Evolutionary conservation across 1,140 invertebrate species (phyloP), one percentile per base, ranked within the genome.

Genomic region (Drosophila varians): DNA sequence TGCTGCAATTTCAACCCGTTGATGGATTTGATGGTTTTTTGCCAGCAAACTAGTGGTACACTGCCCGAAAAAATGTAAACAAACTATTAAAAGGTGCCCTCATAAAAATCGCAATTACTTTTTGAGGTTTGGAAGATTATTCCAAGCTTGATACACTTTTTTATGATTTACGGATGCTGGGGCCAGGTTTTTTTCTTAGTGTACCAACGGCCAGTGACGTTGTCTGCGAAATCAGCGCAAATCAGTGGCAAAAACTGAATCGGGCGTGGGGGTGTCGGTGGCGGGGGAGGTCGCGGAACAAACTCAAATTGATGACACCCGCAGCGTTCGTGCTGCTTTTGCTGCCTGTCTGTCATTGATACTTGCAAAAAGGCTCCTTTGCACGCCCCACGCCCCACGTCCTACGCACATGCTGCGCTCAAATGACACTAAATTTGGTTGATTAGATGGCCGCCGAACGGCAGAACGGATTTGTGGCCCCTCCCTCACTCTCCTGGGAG

Each of bases 1-100:
- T 84, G 80, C 69, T 86, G 80, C 80, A 84, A 84, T 84, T 84
- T 84, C 82, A 84, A 80, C 80, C 82, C 80, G 80, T 86, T 84
- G 80, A 84, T 84, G 80, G 80, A 84, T 84, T 84, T 84, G 68
- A 87, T 76, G 73, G 45, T 72, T 72, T 57, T 76, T 73, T 78
- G 57, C 45, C 25, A 58, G 28, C 48, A 36, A 48, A 34, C 23
- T 42, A n/a, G 11, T 31, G 0, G 0, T 19, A 3, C 28, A 66
- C 38, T 45, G 31, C n/a, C n/a, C n/a, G 43, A 40, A 57, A 49
- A 75, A 31, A 7, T 2, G 7, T 18, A 2, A 14, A 40, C 7
- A 12, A 14, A 14, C 18, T 42, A 19, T 42, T 6, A 42, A 8
- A 8, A 38, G 12, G 6, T 1, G 14, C 12, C 19, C 19, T 36